Evolutionary conservation across 2,113 vertebrate genomes (phyloP).

Genomic region (Gymnobelideus leadbeateri): DNA sequence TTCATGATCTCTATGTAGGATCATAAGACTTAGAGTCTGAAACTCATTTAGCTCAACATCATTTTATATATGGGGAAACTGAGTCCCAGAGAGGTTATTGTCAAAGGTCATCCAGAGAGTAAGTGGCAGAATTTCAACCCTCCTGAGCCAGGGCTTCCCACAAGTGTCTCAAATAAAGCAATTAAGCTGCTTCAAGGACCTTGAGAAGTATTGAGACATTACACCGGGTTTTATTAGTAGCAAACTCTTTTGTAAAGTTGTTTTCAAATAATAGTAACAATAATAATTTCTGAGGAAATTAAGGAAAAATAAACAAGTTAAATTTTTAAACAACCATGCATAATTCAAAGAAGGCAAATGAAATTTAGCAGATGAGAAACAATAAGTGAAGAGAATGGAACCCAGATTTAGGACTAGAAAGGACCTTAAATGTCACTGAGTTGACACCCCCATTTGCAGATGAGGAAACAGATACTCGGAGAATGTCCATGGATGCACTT

Average conservation of each 20-base stretch:
- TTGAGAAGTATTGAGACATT: neutral
- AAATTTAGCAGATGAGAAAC: conserved; percentile 62
- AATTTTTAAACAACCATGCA: conserved; percentile 48
- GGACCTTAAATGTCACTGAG: neutral
- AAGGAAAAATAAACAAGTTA: neutral
- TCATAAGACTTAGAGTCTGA: neutral
- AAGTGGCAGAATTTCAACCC: neutral
- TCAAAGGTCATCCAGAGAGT: neutral
- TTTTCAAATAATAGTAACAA: neutral
- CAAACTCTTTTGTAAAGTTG: neutral
- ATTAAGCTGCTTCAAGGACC: neutral
- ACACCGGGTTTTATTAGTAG: neutral
- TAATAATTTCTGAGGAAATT: neutral
- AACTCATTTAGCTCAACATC: too few relatives aligned
- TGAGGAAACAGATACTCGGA: neutral
- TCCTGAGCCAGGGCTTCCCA: too few relatives aligned
- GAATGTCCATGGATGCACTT: neutral
- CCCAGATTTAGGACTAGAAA: neutral
- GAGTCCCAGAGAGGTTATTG: neutral
- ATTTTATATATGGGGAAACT: neutral
- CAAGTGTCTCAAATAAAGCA: neutral
- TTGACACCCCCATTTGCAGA: neutral
- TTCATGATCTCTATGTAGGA: neutral
- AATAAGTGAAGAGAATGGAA: conserved; percentile 31
- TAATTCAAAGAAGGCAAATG: conserved; percentile 36